Conservation (phyloP, 2,797 vertebrate genomes). For the Cirrhinus molitorella region DNA sequence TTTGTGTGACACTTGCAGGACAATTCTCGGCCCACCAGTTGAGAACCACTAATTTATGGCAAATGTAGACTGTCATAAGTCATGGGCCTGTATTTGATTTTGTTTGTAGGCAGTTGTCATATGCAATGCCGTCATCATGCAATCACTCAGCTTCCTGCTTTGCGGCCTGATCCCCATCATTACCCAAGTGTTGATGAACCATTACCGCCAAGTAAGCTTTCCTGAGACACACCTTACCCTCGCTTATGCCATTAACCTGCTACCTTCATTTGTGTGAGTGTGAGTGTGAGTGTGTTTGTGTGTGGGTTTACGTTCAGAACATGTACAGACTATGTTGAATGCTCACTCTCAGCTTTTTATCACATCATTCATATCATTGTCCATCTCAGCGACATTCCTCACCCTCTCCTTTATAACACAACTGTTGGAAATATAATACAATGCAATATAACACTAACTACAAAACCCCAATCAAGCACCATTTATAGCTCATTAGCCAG, state of each 20-base stretch:
- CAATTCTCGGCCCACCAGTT: no score
- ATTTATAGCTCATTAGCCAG: neutral
- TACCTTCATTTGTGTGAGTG: conserved; percentile 13
- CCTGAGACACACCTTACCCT: conserved; percentile 69
- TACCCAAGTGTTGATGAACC: conserved; percentile 95
- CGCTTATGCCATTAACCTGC: conserved; percentile 68
- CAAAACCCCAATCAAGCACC: neutral
- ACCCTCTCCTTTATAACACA: neutral
- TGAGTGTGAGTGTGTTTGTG: conserved; percentile 20
- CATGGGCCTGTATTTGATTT: conserved; percentile 71
- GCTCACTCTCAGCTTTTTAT: neutral
- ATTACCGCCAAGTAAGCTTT: conserved; percentile 98
- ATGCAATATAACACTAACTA: neutral
- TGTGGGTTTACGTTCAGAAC: neutral
- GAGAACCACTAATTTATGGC: conserved; percentile 10
- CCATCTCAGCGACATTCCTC: neutral
- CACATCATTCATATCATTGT: neutral
- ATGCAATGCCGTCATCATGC: conserved; percentile 88
- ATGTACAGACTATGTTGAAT: neutral
- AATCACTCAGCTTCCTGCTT: conserved; percentile 91
- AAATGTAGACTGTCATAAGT: conserved; percentile 7
- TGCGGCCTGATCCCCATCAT: conserved; percentile 93
- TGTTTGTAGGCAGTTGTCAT: conserved; percentile 88
- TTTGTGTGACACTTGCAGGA: no score
- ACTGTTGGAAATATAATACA: neutral